A percentile compares a stretch with the other conserved stretches of the same genome.
These are phyloP conservation scores for Criorhina ranunculi DNA, from an alignment of 2,888 invertebrate species.

Conservation along the genomic window DNA sequence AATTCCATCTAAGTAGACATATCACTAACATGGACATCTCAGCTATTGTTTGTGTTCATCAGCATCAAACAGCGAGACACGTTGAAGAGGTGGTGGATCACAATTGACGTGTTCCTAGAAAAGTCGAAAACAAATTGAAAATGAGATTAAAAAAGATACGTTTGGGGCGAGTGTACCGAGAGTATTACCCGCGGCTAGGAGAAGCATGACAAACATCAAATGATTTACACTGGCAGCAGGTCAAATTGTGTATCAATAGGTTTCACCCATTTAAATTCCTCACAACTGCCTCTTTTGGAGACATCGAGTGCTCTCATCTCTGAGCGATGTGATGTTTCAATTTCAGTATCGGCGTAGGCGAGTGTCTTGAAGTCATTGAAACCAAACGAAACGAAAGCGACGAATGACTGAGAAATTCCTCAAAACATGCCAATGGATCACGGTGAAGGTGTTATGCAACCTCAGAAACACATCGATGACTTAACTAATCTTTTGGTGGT, in stretches of 20 bases:
- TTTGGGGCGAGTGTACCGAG: slow-evolving; percentile 31
- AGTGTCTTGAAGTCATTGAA: slow-evolving; percentile 23
- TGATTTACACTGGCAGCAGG: slow-evolving; percentile 64
- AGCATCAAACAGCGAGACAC: slow-evolving; percentile 56
- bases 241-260: slow-evolving; percentile 66
- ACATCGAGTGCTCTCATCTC: slow-evolving; percentile 71
- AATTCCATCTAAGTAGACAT: slow-evolving; percentile 66
- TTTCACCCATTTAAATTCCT: slow-evolving; percentile 58
- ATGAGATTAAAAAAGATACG: slow-evolving; percentile 68
- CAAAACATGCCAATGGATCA: slow-evolving; percentile 65
- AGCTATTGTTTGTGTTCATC: slow-evolving; percentile 71
- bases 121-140: slow-evolving; percentile 71
- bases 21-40: slow-evolving; percentile 66
- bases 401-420: slow-evolving; percentile 59
- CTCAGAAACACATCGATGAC: slow-evolving; percentile 62
- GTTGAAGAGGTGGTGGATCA: slow-evolving; percentile 70
- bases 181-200: slow-evolving; percentile 16
- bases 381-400: slow-evolving; percentile 42
- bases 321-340: slow-evolving; percentile 68
- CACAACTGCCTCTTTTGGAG: slow-evolving; percentile 62
- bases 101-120: slow-evolving; percentile 68
- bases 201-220: slow-evolving; percentile 67
- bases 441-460: slow-evolving; percentile 63
- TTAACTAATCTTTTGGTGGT: slow-evolving; percentile 73
- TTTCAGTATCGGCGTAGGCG: slow-evolving; percentile 52